Base-by-base conservation (phyloP, 2,797 vertebrate genomes). In the Rhinella marina region DNA sequence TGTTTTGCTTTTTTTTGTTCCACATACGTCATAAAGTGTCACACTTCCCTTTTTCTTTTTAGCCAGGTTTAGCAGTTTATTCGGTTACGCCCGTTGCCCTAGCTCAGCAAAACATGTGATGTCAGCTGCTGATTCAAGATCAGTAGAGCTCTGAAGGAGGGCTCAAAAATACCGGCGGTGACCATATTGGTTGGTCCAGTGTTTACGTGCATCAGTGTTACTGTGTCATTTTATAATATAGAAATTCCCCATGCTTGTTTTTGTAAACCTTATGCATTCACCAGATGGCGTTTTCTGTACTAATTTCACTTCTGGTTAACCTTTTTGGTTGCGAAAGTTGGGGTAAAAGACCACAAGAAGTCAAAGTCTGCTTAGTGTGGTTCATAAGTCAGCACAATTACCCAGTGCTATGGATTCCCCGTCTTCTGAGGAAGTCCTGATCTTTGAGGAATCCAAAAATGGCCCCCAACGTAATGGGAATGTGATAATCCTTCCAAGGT, bases 31-130 rank as follows among this genome's bases (percentile, higher is more conserved):
- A 93, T 1, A 88, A 54, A 54, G 66, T 90, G 21, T 86, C 92
- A 93, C 92, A 93, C 89, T 92, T 91, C 91, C 89, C 84, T 23
- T 90, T 93, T 92, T 89, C 8, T 50, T 10, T 90, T 90, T 89
- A 87, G 88, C 5, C 90, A 81, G 77, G 81, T 17, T 70, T 88
- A 91, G 8, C 27, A 17, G 56, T 61, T 81, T 64, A 48, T n/a
- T 81, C 23, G 91, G 90, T 32, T n/a, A 91, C 90, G 66, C 81
- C 73, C 86, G 92, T 92, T 92, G 92, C 90, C 90, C 91, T 90
- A 91, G 85, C 89, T 90, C 92, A 82, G 84, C 85, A 92, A 91
- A 91, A 92, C 90, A 91, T 87, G 90, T 27, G 88, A 75, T 59
- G 90, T 66, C 90, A 89, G 10, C 9, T 77, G 61, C 3, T 77